Conservation (phyloP, 2,888 invertebrate species). For the Apeira syringaria region DNA sequence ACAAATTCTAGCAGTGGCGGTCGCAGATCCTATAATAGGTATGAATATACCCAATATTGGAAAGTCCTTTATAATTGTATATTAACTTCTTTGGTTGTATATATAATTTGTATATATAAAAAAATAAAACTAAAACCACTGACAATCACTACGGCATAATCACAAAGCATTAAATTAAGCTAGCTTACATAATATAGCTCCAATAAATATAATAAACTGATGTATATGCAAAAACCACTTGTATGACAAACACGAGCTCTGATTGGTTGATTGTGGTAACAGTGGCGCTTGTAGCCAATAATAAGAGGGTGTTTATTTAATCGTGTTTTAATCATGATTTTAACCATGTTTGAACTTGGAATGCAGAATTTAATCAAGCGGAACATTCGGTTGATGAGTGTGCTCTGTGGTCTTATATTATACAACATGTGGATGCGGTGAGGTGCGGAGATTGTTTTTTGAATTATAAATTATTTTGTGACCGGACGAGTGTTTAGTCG, state of each 20-base stretch:
- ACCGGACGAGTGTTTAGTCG: slow-evolving; percentile 33
- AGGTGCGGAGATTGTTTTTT: slow-evolving; percentile 39
- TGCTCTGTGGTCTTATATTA: slow-evolving; percentile 26
- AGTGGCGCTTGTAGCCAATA: slow-evolving; percentile 26
- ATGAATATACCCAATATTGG: too few relatives aligned
- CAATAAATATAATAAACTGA: not conserved
- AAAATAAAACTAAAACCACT: too few relatives aligned
- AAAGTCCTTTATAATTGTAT: too few relatives aligned
- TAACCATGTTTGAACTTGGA: slow-evolving; percentile 44
- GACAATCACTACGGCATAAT: too few relatives aligned
- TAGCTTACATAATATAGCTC: too few relatives aligned
- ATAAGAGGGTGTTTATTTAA: slow-evolving; percentile 22
- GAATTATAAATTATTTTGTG: slow-evolving; percentile 42
- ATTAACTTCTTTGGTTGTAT: too few relatives aligned
- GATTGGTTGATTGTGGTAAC: slow-evolving; percentile 26
- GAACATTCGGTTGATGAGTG: slow-evolving; percentile 41
- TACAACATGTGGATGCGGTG: slow-evolving; percentile 5
- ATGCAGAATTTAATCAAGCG: slow-evolving; percentile 43
- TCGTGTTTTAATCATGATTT: slow-evolving; percentile 45
- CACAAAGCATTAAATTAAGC: too few relatives aligned
- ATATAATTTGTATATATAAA: too few relatives aligned
- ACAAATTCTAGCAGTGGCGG: too few relatives aligned
- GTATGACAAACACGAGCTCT: slow-evolving; percentile 22
- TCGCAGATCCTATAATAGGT: too few relatives aligned
- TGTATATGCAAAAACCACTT: slow-evolving; percentile 25